These are phyloP conservation scores for Tricholauxania praeusta DNA, from an alignment of 2,888 invertebrate species.

Conservation along the genomic window DNA sequence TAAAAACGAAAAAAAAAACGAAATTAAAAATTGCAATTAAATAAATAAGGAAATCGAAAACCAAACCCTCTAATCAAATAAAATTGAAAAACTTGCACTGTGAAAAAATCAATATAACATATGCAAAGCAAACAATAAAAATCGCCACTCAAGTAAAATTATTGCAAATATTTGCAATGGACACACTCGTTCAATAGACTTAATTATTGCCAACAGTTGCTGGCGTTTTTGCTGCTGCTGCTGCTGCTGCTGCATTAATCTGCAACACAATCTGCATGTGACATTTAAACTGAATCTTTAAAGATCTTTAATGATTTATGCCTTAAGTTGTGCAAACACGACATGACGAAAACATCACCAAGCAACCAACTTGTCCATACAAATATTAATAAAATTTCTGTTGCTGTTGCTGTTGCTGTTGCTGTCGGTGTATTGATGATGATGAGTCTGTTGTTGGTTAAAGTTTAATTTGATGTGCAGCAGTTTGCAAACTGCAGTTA, in stretches of 20 bases:
- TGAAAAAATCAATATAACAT: no score
- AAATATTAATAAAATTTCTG: no score
- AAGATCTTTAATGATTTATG: constrained; percentile 37
- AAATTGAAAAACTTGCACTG: no score
- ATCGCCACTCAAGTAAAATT: no score
- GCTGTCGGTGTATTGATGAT: no score
- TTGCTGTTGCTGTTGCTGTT: no score
- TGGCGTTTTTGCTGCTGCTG: neutral
- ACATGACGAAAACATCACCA: no score
- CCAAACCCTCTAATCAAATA: neutral
- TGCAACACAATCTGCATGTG: constrained; percentile 32
- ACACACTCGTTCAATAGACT: constrained; percentile 2
- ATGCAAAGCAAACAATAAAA: no score
- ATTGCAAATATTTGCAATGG: constrained; percentile 24
- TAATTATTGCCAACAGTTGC: neutral
- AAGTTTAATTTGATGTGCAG: no score
- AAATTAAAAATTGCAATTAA: constrained; percentile 13
- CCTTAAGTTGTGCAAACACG: constrained; percentile 38
- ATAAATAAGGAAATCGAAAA: constrained; percentile 1
- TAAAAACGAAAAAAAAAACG: neutral
- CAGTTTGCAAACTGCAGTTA: no score
- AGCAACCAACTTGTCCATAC: no score
- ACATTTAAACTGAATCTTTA: constrained; percentile 37
- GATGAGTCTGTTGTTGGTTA: no score
- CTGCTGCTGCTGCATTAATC: neutral